Base-by-base conservation (phyloP, 2,113 vertebrate genomes). In the Edolisoma coerulescens region DNA sequence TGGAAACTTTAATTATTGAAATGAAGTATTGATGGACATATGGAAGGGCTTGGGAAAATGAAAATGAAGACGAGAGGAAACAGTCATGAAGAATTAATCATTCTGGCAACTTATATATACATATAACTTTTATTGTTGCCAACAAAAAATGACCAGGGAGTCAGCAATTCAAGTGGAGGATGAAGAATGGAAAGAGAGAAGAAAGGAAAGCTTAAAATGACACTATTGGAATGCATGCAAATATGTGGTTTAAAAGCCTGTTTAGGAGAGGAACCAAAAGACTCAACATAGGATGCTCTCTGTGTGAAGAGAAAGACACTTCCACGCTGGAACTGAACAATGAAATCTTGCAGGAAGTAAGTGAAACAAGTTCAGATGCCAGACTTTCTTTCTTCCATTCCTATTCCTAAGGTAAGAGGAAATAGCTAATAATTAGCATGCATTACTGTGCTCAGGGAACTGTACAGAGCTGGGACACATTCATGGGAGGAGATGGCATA, bases 381-480 rank as follows among this genome's bases (percentile, higher is more conserved):
- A 90, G 50, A 50, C 2, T 57, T 89, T 84, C 47, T 89, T 92
- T 96, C 50, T 89, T 73, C 63, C 23, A 42, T 47, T 89, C 32
- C 24, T 85, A 27, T 73, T 93, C 37, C 60, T 87, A 77, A 88
- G 78, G 47, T 93, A 81, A 84, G 63, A 47, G 75, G 82, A 95
- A 96, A 88, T 56, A 60, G 32, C 35, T 84, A 77, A 88, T 80
- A 80, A 86, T 94, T 83, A 95, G 63, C 32, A 90, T 95, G 87
- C 78, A 84, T 79, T 69, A 27, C 54, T 86, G 33, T 70, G 22
- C 70, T 63, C 8, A 69, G 47, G 44, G 35, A 85, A 16, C 20
- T 73, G 21, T 47, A 47, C 33, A 77, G 74, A 88, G 24, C 71
- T 83, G 60, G 70, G 32, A 17, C 35, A 24, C 68, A 37, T 44